Evolutionary conservation across 2,113 vertebrate genomes (phyloP).

Genomic region (Microtus pennsylvanicus): DNA sequence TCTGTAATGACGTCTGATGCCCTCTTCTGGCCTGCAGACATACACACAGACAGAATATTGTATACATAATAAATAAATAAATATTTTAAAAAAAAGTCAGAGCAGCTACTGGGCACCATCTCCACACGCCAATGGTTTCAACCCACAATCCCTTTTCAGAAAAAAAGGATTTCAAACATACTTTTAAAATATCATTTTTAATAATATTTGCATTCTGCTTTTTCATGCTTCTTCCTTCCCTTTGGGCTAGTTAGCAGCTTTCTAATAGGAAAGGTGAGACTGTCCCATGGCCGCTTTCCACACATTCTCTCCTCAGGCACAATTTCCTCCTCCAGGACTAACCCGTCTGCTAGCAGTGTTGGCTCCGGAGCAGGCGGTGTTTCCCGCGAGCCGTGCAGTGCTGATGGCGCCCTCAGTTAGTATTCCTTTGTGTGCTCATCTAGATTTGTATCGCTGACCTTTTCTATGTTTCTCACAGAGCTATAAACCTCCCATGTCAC

Average conservation of each 20-base stretch:
- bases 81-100: too few relatives aligned
- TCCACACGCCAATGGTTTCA: background rate
- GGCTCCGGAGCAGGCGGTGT: background rate
- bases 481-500: background rate
- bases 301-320: background rate
- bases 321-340: background rate
- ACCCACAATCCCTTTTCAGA: background rate
- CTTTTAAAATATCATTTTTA: slow-evolving; percentile 16
- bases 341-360: background rate
- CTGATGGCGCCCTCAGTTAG: background rate
- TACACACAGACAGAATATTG: too few relatives aligned
- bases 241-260: background rate
- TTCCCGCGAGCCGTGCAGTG: background rate
- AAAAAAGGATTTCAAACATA: background rate
- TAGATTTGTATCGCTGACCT: background rate
- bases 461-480: background rate
- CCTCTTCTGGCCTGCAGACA: too few relatives aligned
- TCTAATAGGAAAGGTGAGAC: background rate
- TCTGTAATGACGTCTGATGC: too few relatives aligned
- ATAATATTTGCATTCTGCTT: background rate
- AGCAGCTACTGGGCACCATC: background rate
- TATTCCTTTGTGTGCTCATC: background rate
- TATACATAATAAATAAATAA: too few relatives aligned
- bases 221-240: background rate
- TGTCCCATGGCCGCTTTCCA: background rate